Conservation (phyloP, 2,113 vertebrate species). For the Rhineura floridana region DNA sequence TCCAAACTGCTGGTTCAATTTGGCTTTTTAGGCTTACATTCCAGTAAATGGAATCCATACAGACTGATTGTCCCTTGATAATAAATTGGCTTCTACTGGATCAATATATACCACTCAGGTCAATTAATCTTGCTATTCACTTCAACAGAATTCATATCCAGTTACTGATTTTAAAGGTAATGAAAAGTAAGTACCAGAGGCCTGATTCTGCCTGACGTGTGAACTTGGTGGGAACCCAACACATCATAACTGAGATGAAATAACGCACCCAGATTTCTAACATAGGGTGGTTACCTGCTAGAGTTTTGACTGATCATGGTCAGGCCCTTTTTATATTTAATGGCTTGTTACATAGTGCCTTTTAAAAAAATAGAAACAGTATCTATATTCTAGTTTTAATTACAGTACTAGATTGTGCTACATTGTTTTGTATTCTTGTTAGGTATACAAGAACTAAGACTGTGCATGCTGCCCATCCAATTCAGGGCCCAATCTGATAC, state of each 20-base stretch:
- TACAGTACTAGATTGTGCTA: neutral
- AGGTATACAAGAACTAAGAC: no score
- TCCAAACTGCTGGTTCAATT: neutral
- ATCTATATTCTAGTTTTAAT: neutral
- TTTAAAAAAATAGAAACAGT: neutral
- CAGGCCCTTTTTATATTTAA: neutral
- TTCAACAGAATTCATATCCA: constrained; percentile 70
- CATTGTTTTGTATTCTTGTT: neutral
- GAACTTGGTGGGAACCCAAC: neutral
- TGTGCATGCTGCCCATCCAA: no score
- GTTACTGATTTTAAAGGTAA: constrained; percentile 74
- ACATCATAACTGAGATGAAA: neutral
- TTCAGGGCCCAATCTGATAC: no score
- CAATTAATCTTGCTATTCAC: constrained; percentile 74
- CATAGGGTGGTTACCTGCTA: no score
- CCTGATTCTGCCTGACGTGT: neutral
- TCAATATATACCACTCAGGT: constrained; percentile 73
- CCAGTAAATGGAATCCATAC: constrained; percentile 58
- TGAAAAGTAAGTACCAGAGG: constrained; percentile 66
- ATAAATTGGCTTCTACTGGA: constrained; percentile 60
- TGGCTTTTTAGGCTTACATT: constrained; percentile 21
- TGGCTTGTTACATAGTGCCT: neutral
- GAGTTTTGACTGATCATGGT: neutral
- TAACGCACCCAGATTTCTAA: neutral
- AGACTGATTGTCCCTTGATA: constrained; percentile 62